Evolutionary conservation across 2,797 vertebrate species (phyloP).

Genomic region (Lutjanus argentimaculatus): DNA sequence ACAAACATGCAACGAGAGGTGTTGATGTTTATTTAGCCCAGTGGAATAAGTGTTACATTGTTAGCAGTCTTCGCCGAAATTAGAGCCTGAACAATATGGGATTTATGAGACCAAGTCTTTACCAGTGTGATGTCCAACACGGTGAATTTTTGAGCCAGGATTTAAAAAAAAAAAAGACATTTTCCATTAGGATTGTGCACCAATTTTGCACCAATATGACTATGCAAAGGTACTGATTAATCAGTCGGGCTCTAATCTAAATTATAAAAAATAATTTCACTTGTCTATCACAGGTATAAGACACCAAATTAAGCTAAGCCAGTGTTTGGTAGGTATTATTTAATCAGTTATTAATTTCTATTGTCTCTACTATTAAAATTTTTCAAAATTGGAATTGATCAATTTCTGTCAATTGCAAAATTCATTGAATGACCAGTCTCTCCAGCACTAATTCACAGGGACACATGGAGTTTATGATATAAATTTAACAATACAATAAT

Average conservation of each 20-base stretch:
- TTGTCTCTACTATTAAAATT: neutral
- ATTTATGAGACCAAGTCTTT: no score
- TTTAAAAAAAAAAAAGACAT: no score
- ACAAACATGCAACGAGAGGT: constrained; percentile 25
- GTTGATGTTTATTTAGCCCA: constrained; percentile 44
- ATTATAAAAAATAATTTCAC: constrained; percentile 20
- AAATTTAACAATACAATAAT: neutral
- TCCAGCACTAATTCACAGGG: constrained; percentile 4
- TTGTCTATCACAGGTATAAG: neutral
- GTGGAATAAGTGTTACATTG: constrained; percentile 19
- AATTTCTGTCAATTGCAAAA: neutral
- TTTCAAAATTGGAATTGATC: neutral
- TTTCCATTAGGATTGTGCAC: no score
- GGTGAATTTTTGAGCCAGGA: no score
- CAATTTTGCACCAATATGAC: no score
- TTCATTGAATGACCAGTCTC: neutral
- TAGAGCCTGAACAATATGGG: no score
- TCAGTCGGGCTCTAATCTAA: neutral
- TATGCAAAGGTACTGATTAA: no score
- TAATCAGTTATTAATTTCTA: neutral
- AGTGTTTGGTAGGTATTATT: neutral
- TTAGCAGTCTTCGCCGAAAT: neutral
- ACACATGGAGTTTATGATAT: constrained; percentile 29
- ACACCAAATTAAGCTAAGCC: neutral
- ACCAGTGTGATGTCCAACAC: no score